These are phyloP conservation scores for Ceratosolen solmsi DNA, from an alignment of 1,140 invertebrate genomes.

Conservation along the genomic window DNA sequence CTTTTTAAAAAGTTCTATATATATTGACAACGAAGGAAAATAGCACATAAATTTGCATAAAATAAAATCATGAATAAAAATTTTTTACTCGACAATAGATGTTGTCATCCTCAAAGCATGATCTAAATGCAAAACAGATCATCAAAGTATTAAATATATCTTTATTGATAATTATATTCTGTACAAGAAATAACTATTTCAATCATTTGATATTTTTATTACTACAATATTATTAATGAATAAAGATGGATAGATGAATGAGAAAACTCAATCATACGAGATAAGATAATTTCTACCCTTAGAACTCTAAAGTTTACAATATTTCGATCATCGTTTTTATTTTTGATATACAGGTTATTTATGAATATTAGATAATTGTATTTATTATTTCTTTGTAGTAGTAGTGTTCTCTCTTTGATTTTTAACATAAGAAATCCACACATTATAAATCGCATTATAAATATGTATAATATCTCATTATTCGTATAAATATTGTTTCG, in stretches of 20 bases:
- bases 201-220: constrained; percentile 67
- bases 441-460: constrained; percentile 11
- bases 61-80: no score
- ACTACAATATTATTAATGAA: constrained; percentile 71
- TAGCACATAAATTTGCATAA: no score
- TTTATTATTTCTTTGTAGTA: constrained; percentile 54
- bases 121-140: no score
- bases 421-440: constrained; percentile 35
- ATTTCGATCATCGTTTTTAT: constrained; percentile 63
- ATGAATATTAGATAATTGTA: constrained; percentile 64
- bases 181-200: no score
- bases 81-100: no score
- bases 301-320: constrained; percentile 68
- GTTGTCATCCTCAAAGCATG: no score
- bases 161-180: no score
- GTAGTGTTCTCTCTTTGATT: constrained; percentile 25
- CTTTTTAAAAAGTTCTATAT: no score
- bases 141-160: no score
- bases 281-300: constrained; percentile 66
- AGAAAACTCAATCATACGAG: constrained; percentile 68
- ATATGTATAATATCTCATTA: neutral
- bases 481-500: no score
- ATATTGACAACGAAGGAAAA: no score
- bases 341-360: constrained; percentile 67
- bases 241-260: constrained; percentile 70